Percentiles rank a stretch among this genome's conserved stretches.
Evolutionary conservation across 92 coral and sea anemone genomes (phyloP).

Genomic region (Epizoanthus stellaris): DNA sequence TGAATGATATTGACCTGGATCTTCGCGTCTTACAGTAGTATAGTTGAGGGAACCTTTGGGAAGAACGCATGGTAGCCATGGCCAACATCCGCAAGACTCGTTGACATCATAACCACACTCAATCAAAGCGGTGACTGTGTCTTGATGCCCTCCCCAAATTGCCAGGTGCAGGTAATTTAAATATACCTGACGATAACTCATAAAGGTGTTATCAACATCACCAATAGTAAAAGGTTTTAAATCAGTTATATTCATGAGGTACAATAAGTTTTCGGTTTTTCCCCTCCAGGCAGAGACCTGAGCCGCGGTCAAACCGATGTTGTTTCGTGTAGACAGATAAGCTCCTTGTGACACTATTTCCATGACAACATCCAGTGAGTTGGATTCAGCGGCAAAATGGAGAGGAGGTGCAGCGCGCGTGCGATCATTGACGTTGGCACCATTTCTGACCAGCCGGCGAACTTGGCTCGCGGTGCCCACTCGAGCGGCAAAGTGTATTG

Average conservation of each 20-base stretch:
- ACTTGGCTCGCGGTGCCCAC: too few species aligned
- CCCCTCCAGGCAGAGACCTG: background rate
- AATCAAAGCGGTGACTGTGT: conserved; percentile 10
- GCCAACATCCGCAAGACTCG: too few species aligned
- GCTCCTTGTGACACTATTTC: background rate
- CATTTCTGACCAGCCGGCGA: too few species aligned
- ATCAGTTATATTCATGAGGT: background rate
- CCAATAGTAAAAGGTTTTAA: background rate
- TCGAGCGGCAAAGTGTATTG: background rate
- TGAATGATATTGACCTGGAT: too few species aligned
- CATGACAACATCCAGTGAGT: background rate
- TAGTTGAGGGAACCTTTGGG: too few species aligned
- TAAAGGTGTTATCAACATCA: too few species aligned
- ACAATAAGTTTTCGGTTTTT: background rate
- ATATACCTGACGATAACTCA: background rate
- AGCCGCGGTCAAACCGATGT: conserved; percentile 2
- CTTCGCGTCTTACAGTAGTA: too few species aligned
- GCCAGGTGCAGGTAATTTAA: conserved; percentile 10
- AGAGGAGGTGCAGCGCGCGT: conserved; percentile 4
- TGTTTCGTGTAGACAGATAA: conserved; percentile 2
- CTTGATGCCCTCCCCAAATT: conserved; percentile 17
- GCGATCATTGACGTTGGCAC: background rate
- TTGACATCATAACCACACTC: background rate
- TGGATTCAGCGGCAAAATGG: background rate
- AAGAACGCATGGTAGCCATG: too few species aligned